phyloP scores from a whole-genome alignment of 2,797 vertebrate genomes.

The Hybognathus amarus region DNA sequence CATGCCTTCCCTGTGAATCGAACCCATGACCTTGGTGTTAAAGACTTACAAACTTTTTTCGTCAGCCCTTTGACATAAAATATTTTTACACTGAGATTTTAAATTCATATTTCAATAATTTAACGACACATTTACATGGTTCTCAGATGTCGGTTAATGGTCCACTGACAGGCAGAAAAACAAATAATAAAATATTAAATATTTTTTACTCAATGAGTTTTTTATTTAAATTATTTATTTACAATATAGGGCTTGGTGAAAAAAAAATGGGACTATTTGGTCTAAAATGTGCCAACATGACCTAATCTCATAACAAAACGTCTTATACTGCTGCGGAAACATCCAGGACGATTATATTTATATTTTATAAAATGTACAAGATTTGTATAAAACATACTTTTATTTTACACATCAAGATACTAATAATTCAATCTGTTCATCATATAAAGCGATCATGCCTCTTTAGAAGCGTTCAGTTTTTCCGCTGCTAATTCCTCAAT shows the following conservation, averaged over 20 bases:
- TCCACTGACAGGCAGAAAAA: background rate
- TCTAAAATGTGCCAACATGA: background rate
- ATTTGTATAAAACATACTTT: background rate
- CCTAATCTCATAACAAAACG: background rate
- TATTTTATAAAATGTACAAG: background rate
- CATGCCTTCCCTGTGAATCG: background rate
- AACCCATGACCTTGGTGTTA: background rate
- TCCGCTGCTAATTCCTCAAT: too few relatives aligned
- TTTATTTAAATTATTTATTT: background rate
- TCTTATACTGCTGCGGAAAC: background rate
- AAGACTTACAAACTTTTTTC: background rate
- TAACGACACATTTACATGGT: background rate
- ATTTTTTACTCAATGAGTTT: background rate
- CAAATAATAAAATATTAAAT: background rate
- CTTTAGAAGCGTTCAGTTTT: too few relatives aligned
- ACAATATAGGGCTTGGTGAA: background rate
- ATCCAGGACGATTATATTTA: background rate
- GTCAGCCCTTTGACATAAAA: background rate
- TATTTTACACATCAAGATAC: background rate
- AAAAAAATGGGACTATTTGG: background rate
- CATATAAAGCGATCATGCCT: background rate
- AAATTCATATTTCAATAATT: background rate
- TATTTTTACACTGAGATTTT: background rate
- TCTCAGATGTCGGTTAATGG: background rate
- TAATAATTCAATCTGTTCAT: background rate